A percentile compares a stretch with the other conserved stretches of the same genome.
Evolutionary conservation across 2,797 vertebrate species (phyloP).

Genomic region (Octomys mimax): DNA sequence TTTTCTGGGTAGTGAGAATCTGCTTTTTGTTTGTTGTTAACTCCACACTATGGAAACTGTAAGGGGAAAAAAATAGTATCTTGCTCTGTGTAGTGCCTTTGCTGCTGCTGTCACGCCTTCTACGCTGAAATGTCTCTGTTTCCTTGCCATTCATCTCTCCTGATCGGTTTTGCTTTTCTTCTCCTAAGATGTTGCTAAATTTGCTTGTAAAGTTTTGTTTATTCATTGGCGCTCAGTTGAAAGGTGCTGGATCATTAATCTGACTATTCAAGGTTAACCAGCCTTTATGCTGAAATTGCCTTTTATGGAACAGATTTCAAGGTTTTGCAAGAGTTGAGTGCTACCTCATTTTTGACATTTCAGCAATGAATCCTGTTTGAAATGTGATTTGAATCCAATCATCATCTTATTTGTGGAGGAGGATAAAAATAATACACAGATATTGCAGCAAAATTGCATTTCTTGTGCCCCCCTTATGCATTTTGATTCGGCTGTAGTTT

Average conservation of each 20-base stretch:
- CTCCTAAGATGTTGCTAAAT: conserved; percentile 78
- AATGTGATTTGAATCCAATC: conserved; percentile 82
- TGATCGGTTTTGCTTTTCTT: conserved; percentile 79
- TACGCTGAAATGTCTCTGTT: conserved; percentile 41
- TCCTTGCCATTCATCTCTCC: conserved; percentile 62
- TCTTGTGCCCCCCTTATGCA: background rate
- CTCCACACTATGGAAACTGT: background rate
- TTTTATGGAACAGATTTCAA: conserved; percentile 85
- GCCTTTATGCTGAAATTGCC: conserved; percentile 86
- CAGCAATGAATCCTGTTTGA: conserved; percentile 84
- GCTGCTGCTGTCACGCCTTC: background rate
- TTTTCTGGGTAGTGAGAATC: background rate
- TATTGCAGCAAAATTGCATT: conserved; percentile 72
- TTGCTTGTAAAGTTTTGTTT: conserved; percentile 87
- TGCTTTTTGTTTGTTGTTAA: background rate
- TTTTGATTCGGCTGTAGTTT: conserved; percentile 45
- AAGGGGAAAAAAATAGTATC: background rate
- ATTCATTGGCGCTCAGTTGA: conserved; percentile 77
- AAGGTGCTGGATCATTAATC: conserved; percentile 85
- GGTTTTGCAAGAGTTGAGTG: conserved; percentile 79
- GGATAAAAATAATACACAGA: conserved; percentile 81
- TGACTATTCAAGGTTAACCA: conserved; percentile 85
- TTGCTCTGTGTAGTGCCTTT: background rate
- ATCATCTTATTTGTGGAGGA: conserved; percentile 76
- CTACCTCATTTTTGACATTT: conserved; percentile 86